phyloP scores from a whole-genome alignment of 2,113 vertebrate genomes.

The Mormoops blainvillei region DNA sequence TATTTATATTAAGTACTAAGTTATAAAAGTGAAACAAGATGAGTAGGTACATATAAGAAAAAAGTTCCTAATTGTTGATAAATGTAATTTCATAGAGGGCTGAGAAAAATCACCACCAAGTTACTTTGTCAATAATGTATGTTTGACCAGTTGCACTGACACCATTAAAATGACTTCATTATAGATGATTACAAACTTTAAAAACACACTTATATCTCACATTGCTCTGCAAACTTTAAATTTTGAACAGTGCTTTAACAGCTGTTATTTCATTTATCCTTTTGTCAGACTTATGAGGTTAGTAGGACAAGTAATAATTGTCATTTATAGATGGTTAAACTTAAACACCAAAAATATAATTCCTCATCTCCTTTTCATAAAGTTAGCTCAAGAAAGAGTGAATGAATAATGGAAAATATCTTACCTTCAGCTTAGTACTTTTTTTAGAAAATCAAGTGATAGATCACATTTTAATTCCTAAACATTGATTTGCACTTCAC shows the following conservation, averaged over 20 bases:
- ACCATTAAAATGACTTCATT: background rate
- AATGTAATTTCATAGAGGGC: background rate
- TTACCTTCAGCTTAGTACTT: background rate
- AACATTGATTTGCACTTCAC: background rate
- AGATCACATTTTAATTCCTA: background rate
- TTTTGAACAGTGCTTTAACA: conserved; percentile 4
- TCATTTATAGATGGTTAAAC: background rate
- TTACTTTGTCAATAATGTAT: background rate
- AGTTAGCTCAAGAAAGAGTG: background rate
- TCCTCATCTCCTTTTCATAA: background rate
- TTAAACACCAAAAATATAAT: background rate
- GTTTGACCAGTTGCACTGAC: background rate
- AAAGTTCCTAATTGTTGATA: conserved; percentile 19
- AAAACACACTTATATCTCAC: background rate
- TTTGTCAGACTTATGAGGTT: conserved; percentile 3
- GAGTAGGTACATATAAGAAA: background rate
- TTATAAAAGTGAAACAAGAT: conserved; percentile 2
- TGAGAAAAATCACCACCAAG: background rate
- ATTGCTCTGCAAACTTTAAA: background rate
- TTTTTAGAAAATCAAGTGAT: background rate
- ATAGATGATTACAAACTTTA: background rate
- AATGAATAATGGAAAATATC: background rate
- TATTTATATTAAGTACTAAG: conserved; percentile 9
- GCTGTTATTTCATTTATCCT: background rate
- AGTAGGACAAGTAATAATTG: background rate